A percentile compares a stretch with the other conserved stretches of the same genome.
Evolutionary conservation across 1,140 invertebrate species (phyloP).

Genomic region (Microplitis mediator): DNA sequence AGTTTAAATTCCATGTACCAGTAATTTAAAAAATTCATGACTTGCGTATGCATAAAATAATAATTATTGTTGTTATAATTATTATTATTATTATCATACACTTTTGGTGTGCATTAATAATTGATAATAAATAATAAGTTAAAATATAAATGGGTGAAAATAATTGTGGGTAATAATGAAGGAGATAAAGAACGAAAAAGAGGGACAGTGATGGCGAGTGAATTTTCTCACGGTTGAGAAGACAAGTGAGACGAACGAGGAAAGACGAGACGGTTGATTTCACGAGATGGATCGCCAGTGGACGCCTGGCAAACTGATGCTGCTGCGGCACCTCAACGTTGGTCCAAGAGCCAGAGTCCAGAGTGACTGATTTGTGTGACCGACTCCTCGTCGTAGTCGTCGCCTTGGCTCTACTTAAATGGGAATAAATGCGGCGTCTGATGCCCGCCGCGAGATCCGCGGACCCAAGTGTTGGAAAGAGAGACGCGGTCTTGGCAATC

Average conservation of each 20-base stretch:
- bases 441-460: neutral
- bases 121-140: too few relatives aligned
- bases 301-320: constrained; percentile 3
- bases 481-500: neutral
- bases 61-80: too few relatives aligned
- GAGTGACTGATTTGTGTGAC: constrained; percentile 53
- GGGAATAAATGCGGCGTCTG: constrained; percentile 48
- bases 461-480: neutral
- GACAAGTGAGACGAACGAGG: neutral
- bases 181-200: neutral
- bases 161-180: neutral
- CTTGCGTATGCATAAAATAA: too few relatives aligned
- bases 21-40: too few relatives aligned
- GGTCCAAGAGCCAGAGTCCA: too few relatives aligned
- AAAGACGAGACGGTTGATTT: constrained; percentile 13
- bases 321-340: neutral
- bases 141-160: neutral
- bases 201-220: neutral
- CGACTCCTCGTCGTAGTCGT: constrained; percentile 48
- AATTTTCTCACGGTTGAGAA: constrained; percentile 16
- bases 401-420: constrained; percentile 54
- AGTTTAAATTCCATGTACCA: too few relatives aligned
- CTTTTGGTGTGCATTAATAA: too few relatives aligned
- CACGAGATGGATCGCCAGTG: constrained; percentile 22
- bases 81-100: too few relatives aligned